Base-by-base conservation (phyloP, 1,140 invertebrate genomes). In the Anagrus nilaparvatae region DNA sequence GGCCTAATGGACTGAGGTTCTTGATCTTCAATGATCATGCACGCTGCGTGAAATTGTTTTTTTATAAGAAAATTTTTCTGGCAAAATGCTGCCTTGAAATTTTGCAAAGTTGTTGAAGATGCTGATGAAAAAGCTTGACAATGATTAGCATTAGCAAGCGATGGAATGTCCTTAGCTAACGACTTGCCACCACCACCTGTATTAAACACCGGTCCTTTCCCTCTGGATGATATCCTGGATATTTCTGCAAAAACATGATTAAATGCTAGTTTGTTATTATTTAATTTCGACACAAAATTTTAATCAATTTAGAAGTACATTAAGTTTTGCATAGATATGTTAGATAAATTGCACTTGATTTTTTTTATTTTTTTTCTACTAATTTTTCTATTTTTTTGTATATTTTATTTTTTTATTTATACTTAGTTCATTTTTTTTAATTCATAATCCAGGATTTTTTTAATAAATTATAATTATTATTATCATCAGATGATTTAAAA, bases 11-110 rank as follows among this genome's bases (percentile, higher is more conserved):
- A 61, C 61, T 65, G 60, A 58, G 61, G 63, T 60, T 59, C 55
- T 41, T 63, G 55, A 52, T 66, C 54, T 56, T 67, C 65, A 67
- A 68, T 66, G 64, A 68, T 75, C 72, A 75, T 74, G 71, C 72
- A 74, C 72, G 68, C 70, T 68, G 71, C 70, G 65, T 69, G 67
- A n/a, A n/a, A n/a, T n/a, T n/a, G n/a, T n/a, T n/a, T n/a, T n/a
- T n/a, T n/a, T n/a, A 61, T 65, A 69, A 65, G 57, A 61, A 65
- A 56, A n/a, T n/a, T n/a, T n/a, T n/a, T n/a, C n/a, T n/a, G n/a
- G n/a, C n/a, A n/a, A n/a, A n/a, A n/a, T n/a, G n/a, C n/a, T n/a
- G n/a, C n/a, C n/a, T n/a, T n/a, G n/a, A n/a, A n/a, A n/a, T n/a
- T n/a, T n/a, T n/a, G n/a, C n/a, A n/a, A n/a, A n/a, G n/a, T n/a